Base-by-base conservation (phyloP, 2,888 invertebrate species). In the Calameuta idolon region DNA sequence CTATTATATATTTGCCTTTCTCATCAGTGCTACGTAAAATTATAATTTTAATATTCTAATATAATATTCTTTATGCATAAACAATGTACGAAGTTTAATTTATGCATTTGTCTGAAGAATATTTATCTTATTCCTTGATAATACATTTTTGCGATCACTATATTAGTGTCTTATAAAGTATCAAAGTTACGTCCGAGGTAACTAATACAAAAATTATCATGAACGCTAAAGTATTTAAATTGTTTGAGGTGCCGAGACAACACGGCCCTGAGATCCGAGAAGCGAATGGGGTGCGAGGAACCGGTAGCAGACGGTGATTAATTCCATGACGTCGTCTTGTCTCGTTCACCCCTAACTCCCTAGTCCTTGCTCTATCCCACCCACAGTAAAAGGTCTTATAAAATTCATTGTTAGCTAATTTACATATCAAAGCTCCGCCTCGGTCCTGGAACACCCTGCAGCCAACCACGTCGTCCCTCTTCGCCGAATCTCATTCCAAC, bases 351-450 rank as follows among this genome's bases (percentile, higher is more conserved):
- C 23, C 40, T 55, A 55, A 55, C 40, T 15, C 40, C 71, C 82
- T 83, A 80, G 79, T 78, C 83, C 81, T 83, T 82, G 83, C 84
- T 84, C 40, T 40, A 79, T 80, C 79, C 81, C 81, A 77, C 75
- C 84, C 84, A 85, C 86, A 87, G 88, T 90, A 90, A 90, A 90
- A 90, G 90, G 90, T 90, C 90, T 90, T 90, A 88, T 88, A 88
- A 90, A 90, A 90, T 90, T 90, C 90, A 90, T 90, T 90, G 90
- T 90, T 90, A 86, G 88, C 83, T 87, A 89, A 90, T 90, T 90
- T 89, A 87, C 90, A 89, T 90, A 87, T 90, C 91, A 90, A 89
- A 90, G 90, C 87, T 76, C 69, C 77, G 35, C 77, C 75, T 68
- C 79, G 75, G 35, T 31, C n/a, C 76, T 75, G 34, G n/a, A 15